Percentiles rank a stretch among this genome's conserved stretches.
Conservation (phyloP, 2,797 vertebrate genomes). For the Carduelis carduelis region DNA sequence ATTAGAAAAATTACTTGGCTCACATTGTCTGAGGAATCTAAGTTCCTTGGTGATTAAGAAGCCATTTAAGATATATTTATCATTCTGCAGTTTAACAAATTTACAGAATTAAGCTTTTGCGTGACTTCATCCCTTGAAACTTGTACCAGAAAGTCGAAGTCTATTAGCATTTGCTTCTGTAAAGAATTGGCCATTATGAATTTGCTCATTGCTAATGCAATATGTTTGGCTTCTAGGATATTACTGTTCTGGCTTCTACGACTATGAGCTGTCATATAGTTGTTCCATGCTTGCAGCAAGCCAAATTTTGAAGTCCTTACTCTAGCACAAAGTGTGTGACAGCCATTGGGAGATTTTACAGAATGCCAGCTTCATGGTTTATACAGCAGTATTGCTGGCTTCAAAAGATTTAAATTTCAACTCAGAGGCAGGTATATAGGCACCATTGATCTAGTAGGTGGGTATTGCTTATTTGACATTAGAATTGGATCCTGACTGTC, state of each 20-base stretch:
- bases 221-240: neutral
- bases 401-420: neutral
- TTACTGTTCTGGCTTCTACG: neutral
- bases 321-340: neutral
- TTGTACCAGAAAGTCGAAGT: constrained; percentile 38
- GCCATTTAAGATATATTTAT: constrained; percentile 26
- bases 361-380: neutral
- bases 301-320: neutral
- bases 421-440: neutral
- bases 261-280: neutral
- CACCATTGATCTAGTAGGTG: neutral
- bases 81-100: constrained; percentile 39
- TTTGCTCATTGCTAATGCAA: constrained; percentile 31
- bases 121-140: constrained; percentile 27
- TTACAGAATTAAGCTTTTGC: constrained; percentile 46
- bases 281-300: neutral
- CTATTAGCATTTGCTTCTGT: constrained; percentile 28
- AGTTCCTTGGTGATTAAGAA: neutral
- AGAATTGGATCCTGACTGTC: neutral
- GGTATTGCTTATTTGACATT: neutral
- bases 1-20: constrained; percentile 23
- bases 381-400: neutral
- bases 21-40: constrained; percentile 17
- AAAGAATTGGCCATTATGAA: constrained; percentile 37
- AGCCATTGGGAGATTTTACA: neutral